Percentiles rank a stretch among this genome's conserved stretches.
Evolutionary conservation across 2,888 invertebrate genomes (phyloP).

Genomic region (Criorhina ranunculi): DNA sequence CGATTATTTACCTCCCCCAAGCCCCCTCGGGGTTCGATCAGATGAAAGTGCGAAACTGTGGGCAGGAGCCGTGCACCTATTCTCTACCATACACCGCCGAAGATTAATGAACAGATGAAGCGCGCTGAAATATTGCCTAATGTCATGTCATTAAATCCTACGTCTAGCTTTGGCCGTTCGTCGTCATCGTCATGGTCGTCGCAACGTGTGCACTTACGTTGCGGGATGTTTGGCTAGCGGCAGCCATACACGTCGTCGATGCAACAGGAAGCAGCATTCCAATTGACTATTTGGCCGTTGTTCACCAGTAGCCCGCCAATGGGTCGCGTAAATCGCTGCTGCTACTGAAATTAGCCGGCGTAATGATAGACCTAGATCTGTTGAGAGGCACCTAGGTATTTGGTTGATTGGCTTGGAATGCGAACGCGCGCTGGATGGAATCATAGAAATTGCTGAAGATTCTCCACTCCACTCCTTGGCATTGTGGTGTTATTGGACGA

Average conservation of each 20-base stretch:
- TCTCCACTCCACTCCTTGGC: background rate
- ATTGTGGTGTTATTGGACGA: too few relatives aligned
- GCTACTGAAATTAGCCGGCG: constrained; percentile 69
- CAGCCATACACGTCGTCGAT: constrained; percentile 15
- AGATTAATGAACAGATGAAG: constrained; percentile 76
- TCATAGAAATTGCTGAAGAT: constrained; percentile 37
- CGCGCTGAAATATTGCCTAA: constrained; percentile 77
- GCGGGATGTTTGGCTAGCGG: constrained; percentile 29
- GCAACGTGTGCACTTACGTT: constrained; percentile 16
- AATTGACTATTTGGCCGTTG: constrained; percentile 52
- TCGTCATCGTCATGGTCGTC: background rate
- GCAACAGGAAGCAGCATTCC: constrained; percentile 52
- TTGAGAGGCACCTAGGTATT: constrained; percentile 41
- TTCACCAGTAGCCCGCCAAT: constrained; percentile 44
- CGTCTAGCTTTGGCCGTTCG: constrained; percentile 63
- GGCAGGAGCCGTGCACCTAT: constrained; percentile 36
- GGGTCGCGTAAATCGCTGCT: constrained; percentile 44
- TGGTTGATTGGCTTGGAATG: constrained; percentile 67
- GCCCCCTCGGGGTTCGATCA: background rate
- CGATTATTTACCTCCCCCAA: constrained; percentile 48
- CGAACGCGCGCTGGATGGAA: constrained; percentile 38
- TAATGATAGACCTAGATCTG: constrained; percentile 59
- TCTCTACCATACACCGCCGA: constrained; percentile 45
- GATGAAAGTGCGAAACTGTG: constrained; percentile 59
- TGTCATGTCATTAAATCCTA: constrained; percentile 75